Conservation (phyloP, 2,113 vertebrate genomes). For the Pycnonotus jocosus region DNA sequence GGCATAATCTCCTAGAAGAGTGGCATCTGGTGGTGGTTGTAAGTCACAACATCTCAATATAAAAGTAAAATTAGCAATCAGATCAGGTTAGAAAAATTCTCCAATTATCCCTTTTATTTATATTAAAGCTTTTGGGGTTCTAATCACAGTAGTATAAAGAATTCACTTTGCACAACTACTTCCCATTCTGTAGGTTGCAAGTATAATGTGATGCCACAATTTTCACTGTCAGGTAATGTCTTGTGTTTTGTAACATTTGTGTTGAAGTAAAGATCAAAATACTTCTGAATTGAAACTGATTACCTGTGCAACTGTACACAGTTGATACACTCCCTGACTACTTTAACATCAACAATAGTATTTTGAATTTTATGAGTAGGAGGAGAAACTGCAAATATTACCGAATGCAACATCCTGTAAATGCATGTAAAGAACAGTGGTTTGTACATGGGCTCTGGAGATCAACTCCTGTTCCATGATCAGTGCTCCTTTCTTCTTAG, state of each 20-base stretch:
- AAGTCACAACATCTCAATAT: background rate
- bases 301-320: background rate
- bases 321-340: background rate
- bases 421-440: background rate
- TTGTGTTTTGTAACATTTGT: background rate
- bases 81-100: background rate
- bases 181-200: background rate
- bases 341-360: background rate
- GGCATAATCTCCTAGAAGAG: background rate
- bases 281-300: background rate
- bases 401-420: background rate
- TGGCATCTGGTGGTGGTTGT: conserved; percentile 8
- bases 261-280: background rate
- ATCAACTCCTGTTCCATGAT: background rate
- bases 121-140: background rate
- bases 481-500: background rate
- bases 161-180: background rate
- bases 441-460: background rate
- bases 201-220: background rate
- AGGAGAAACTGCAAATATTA: background rate
- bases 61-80: background rate
- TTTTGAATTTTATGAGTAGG: background rate
- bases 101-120: background rate
- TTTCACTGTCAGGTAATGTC: background rate
- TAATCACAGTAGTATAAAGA: background rate